phyloP scores from a whole-genome alignment of 2,797 vertebrate genomes.

The Ceyx erithaca region DNA sequence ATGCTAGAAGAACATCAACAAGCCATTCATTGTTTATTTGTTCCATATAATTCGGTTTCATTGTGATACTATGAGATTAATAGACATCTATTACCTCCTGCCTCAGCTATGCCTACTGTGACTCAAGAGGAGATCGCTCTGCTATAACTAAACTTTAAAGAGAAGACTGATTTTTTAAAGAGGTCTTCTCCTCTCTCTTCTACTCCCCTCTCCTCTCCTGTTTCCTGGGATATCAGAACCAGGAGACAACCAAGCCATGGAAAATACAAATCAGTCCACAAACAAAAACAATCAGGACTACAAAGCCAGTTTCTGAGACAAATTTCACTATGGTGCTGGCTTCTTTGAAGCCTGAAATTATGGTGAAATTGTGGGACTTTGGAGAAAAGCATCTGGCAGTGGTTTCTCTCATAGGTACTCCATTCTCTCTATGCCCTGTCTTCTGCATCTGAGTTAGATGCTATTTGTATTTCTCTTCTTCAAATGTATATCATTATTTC shows the following conservation, averaged over 20 bases:
- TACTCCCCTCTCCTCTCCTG: too few species aligned
- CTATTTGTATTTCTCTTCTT: conserved; percentile 27
- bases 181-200: neutral
- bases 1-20: neutral
- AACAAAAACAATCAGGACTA: neutral
- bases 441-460: neutral
- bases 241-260: neutral
- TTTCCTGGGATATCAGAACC: too few species aligned
- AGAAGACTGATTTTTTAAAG: neutral
- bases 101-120: neutral
- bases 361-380: neutral
- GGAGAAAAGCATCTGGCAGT: neutral
- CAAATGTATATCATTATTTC: conserved; percentile 38
- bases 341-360: conserved; percentile 26
- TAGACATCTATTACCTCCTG: neutral
- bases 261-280: neutral
- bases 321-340: neutral
- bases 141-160: neutral
- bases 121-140: neutral
- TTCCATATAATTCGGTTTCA: neutral
- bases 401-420: neutral
- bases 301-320: neutral
- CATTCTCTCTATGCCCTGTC: neutral
- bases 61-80: neutral
- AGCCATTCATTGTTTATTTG: neutral